Evolutionary conservation across 2,797 vertebrate species (phyloP), one percentile per base, ranked within the genome.

Genomic region (Xenentodon cancila): DNA sequence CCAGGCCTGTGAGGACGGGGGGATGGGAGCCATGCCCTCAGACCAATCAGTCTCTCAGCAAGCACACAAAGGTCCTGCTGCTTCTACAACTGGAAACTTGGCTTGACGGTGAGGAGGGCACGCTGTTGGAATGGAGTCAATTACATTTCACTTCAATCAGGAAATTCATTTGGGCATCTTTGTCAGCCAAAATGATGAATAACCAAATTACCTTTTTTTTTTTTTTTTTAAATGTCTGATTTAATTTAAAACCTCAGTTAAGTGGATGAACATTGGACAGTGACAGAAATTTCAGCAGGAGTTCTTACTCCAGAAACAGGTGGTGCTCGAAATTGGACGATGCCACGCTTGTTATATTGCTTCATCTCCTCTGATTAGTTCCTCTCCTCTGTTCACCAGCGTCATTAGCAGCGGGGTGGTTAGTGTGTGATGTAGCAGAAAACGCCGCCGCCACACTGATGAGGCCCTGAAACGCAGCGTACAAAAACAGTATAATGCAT

Each of bases 31-130:
- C 58, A 21, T 51, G 55, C 74, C 74, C 82, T 82, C 71, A 77
- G 81, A 86, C 82, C 86, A 89, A 91, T 87, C 88, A 88, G 84
- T 81, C 86, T 87, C 84, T 77, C 88, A 87, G 86, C 82, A 84
- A 89, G 84, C 80, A 84, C 81, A 89, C 82, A 87, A 89, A 89
- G 80, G 77, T 85, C 87, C 87, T 80, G 86, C 87, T 90, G 86
- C 87, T 89, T 79, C 77, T 74, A 85, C 86, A 87, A 83, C 87
- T 86, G 77, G 76, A 88, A 84, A 81, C 84, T 82, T 83, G 87
- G 79, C 87, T 77, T 46, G 59, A 62, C 17, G 65, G 80, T 11
- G 73, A 80, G 62, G 52, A 80, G 76, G 79, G 64, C 77, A 75
- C 17, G 64, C 57, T 74, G 73, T 72, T 82, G 84, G 79, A 81